Evolutionary conservation across 1,140 invertebrate genomes (phyloP), one percentile per base, ranked within the genome.

Genomic region (Meteorus sp.): DNA sequence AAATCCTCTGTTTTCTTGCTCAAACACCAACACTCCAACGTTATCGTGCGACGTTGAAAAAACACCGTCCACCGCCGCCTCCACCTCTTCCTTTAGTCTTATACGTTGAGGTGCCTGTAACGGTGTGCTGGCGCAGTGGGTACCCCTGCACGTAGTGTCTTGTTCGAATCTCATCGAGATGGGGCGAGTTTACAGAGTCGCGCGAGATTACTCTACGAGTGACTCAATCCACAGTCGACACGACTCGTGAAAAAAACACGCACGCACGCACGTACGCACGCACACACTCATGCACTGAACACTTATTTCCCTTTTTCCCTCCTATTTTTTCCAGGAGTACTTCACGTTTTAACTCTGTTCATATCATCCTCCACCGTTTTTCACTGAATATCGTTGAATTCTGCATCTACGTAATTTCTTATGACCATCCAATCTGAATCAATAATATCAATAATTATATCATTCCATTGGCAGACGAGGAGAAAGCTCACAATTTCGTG

Each of bases 91-190:
- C 59, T 69, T 69, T 55, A 62, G 56, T 27, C 54, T 56, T 47
- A 56, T 54, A 48, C 33, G 59, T 50, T 59, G 59, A 61, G 54
- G 48, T 53, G 66, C 69, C 65, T 75, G 75, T 73, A 78, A 74
- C 69, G 78, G 77, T 75, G 76, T 78, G 77, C 78, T 79, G 76
- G 78, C 78, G 78, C 78, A 79, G 76, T 78, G 78, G 78, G 78
- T 79, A 80, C 75, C 77, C 76, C 77, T 78, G 76, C 77, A 79
- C 76, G 76, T 72, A 66, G 77, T 71, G 58, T 79, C 77, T 71
- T 78, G 78, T 77, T 78, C 77, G 78, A 78, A 79, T 79, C 77
- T 79, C 77, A 80, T 79, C 76, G 76, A 80, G 77, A 77, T 74
- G 70, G 45, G 72, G 70, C 68, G 68, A 66, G 62, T 71, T 67